phyloP scores from a whole-genome alignment of 2,888 invertebrate species.

The Microctonus aethiopoides region DNA sequence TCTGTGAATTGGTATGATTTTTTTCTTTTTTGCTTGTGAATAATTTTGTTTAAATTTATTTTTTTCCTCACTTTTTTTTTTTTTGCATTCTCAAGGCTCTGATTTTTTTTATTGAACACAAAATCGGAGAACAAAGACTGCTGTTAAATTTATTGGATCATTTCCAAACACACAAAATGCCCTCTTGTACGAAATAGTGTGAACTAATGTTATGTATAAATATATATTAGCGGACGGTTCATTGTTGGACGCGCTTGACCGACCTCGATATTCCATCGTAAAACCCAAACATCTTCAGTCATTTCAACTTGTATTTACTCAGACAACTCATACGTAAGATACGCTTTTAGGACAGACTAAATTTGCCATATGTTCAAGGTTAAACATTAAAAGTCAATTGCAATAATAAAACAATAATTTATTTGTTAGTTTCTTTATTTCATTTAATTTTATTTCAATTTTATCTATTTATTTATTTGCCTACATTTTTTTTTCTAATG shows the following conservation, averaged over 20 bases:
- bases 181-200: background rate
- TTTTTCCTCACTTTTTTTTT: background rate
- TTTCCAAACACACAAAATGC: conserved; percentile 22
- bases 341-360: conserved; percentile 12
- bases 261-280: conserved; percentile 27
- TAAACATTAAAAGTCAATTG: background rate
- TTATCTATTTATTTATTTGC: too few species aligned
- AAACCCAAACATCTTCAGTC: conserved; percentile 30
- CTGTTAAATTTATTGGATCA: conserved; percentile 29
- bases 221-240: conserved; percentile 19
- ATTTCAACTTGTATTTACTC: conserved; percentile 1
- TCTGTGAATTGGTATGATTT: background rate
- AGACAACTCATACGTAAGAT: background rate
- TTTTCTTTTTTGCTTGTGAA: too few species aligned
- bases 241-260: conserved; percentile 30
- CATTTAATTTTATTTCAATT: background rate
- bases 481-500: background rate
- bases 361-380: conserved; percentile 5
- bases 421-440: background rate
- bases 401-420: background rate
- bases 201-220: conserved; percentile 9
- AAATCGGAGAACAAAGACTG: conserved; percentile 22
- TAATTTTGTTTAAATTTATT: background rate
- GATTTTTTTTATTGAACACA: background rate
- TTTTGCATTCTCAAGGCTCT: conserved; percentile 7